Conservation (phyloP, 2,888 invertebrate species). For the Psylliodes chrysocephalus region DNA sequence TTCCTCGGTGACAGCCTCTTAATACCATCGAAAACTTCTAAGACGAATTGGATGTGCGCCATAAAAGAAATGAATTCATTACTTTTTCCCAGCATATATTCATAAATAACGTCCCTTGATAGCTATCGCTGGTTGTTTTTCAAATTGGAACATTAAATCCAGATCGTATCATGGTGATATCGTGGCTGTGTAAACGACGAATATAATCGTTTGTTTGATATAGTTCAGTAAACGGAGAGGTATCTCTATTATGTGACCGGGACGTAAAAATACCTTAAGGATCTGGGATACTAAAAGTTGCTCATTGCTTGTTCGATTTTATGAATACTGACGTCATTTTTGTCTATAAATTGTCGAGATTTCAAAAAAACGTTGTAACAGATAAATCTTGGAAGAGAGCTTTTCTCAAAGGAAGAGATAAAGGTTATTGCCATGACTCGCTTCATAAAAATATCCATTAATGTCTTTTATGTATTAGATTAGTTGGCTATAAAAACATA, state of each 20-base stretch:
- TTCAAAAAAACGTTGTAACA: too few species aligned
- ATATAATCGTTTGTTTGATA: constrained; percentile 40
- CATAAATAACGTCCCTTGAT: constrained; percentile 43
- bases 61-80: constrained; percentile 32
- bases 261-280: too few species aligned
- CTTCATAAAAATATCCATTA: too few species aligned
- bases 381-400: too few species aligned
- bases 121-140: constrained; percentile 43
- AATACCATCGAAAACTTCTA: constrained; percentile 19
- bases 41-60: constrained; percentile 18
- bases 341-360: too few species aligned
- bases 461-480: too few species aligned
- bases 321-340: too few species aligned
- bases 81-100: constrained; percentile 38
- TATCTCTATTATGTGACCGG: neutral
- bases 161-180: constrained; percentile 35
- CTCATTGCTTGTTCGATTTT: too few species aligned
- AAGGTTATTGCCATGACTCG: too few species aligned
- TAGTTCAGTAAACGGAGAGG: neutral
- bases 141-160: constrained; percentile 42
- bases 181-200: constrained; percentile 42
- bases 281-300: too few species aligned
- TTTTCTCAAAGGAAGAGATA: too few species aligned
- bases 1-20: constrained; percentile 21
- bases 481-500: too few species aligned